phyloP scores from a whole-genome alignment of 2,113 vertebrate species.

The Saiga tatarica region DNA sequence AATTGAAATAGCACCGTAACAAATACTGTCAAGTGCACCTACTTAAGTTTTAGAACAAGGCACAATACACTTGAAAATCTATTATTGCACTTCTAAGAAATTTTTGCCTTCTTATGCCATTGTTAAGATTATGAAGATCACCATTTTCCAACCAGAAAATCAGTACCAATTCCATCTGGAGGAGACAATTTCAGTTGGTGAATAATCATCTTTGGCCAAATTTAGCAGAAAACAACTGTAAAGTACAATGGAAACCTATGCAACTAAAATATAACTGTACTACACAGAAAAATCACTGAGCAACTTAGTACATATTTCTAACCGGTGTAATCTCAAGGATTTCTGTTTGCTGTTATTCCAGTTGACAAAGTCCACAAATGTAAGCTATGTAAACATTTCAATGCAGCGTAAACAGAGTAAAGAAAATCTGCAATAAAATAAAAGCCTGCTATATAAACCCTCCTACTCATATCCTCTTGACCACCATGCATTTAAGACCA shows the following conservation, averaged over 20 bases:
- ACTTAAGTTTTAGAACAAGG: conserved; percentile 92
- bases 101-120: conserved; percentile 86
- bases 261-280: conserved; percentile 85
- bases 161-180: conserved; percentile 81
- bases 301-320: conserved; percentile 83
- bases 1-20: conserved; percentile 93
- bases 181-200: conserved; percentile 83
- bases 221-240: conserved; percentile 85
- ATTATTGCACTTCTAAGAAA: conserved; percentile 89
- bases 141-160: conserved; percentile 76
- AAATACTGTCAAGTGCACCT: conserved; percentile 95
- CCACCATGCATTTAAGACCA: conserved; percentile 94
- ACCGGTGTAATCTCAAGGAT: conserved; percentile 86
- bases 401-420: conserved; percentile 96
- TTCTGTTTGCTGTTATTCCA: conserved; percentile 80
- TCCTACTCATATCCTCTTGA: conserved; percentile 92
- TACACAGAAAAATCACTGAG: conserved; percentile 82
- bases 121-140: conserved; percentile 65
- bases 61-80: conserved; percentile 93
- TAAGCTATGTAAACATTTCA: conserved; percentile 86
- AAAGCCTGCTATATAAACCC: conserved; percentile 95
- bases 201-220: conserved; percentile 88
- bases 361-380: conserved; percentile 86
- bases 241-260: conserved; percentile 88
- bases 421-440: conserved; percentile 91